These are phyloP conservation scores for Nomada lathburiana DNA, from an alignment of 2,888 invertebrate species.

Conservation along the genomic window DNA sequence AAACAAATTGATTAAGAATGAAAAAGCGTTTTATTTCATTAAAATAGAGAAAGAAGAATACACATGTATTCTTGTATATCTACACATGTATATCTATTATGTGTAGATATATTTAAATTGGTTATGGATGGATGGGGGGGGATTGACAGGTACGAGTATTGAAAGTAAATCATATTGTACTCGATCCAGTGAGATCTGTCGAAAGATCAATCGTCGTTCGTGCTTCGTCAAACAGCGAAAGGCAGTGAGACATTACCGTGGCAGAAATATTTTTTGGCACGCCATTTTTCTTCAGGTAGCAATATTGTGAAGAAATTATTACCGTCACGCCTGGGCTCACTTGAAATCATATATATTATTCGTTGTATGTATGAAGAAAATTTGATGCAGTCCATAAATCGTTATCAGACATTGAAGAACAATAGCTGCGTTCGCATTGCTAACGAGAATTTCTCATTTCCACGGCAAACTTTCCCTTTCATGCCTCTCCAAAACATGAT, in stretches of 20 bases:
- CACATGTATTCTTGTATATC: no score
- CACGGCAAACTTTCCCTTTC: background rate
- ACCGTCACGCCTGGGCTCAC: background rate
- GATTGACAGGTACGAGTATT: background rate
- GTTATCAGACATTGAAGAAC: no score
- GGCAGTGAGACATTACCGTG: background rate
- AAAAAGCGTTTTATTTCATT: background rate
- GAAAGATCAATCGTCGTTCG: background rate
- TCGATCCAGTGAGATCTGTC: background rate
- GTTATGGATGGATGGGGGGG: no score
- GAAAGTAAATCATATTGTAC: background rate
- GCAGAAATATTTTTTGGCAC: background rate
- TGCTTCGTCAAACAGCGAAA: background rate
- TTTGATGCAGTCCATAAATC: no score
- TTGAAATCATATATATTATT: background rate
- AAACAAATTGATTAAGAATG: constrained; percentile 1
- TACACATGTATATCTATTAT: no score
- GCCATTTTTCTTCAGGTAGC: background rate
- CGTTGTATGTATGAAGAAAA: no score
- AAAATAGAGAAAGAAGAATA: no score
- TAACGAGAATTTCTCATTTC: background rate
- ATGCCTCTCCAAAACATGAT: background rate
- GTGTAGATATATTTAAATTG: no score
- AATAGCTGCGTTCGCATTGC: no score
- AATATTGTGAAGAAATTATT: background rate